Base-by-base conservation (phyloP, 1,140 invertebrate genomes). In the Euura saliciscinereae region DNA sequence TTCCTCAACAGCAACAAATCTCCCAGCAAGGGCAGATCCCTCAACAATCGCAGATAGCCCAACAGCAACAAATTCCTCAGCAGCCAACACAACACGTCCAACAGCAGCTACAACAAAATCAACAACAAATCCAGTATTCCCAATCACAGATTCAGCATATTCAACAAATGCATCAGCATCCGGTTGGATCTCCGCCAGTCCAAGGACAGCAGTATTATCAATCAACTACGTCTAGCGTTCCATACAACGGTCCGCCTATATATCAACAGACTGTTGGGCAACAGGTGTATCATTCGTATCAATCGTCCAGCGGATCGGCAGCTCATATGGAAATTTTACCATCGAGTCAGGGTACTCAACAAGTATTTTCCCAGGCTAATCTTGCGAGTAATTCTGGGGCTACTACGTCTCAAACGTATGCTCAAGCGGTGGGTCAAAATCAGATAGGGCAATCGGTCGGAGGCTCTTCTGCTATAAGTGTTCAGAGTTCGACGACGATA, bases 151-250 rank as follows among this genome's bases (percentile, higher is more conserved):
- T 82, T 28, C 46, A 84, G 51, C 81, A 85, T 65, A 77, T 85
- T 10, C 84, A 84, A 67, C 84, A 85, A 65, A 64, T 84, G 13
- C 83, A 84, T 75, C 82, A 83, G 43, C 80, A 79, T 71, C 75
- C 79, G 0, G 78, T 84, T 0, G 74, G 77, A 66, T 81, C 85
- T 2, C 71, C 80, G 2, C 46, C 84, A 0, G 78, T 86, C 45
- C 82, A 84, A 70, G 78, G 76, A 44, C 85, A 84, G 28, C 83
- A 85, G 45, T 85, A 77, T 74, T 85, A 87, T 78, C 82, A 84
- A 73, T 78, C 83, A 66, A 79, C 70, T 44, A 28, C 80, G 44
- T 65, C 79, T 70, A 79, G 72, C 65, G 43, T 77, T 2, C 74
- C 82, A 6, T 85, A 83, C 13, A 67, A 74, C 0, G 70, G 75